Percentiles rank a stretch among this genome's conserved stretches.
Evolutionary conservation across 2,113 vertebrate genomes (phyloP).

Genomic region (Hydrolagus affinis): DNA sequence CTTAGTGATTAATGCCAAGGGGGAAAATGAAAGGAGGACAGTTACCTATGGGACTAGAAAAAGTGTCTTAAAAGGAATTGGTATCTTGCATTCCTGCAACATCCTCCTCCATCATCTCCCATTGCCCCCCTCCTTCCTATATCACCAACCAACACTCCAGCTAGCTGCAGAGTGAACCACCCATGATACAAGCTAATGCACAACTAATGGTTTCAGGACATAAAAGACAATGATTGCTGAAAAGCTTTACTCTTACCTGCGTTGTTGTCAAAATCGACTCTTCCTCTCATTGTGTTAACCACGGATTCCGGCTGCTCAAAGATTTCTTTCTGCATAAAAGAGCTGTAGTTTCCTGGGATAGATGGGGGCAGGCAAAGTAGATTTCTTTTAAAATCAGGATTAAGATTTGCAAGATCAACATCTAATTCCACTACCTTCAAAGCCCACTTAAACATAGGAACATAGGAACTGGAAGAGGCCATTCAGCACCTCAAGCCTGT

Average conservation of each 20-base stretch:
- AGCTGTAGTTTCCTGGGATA: slow-evolving; percentile 30
- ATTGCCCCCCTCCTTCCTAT: neutral
- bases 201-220: neutral
- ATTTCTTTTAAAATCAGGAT: neutral
- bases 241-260: neutral
- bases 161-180: neutral
- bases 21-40: no score
- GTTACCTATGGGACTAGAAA: no score
- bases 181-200: no score
- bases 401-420: neutral
- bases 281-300: slow-evolving; percentile 34
- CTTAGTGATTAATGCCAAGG: no score
- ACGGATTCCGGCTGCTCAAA: slow-evolving; percentile 34
- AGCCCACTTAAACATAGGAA: neutral
- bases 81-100: no score
- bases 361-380: slow-evolving; percentile 9
- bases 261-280: slow-evolving; percentile 33
- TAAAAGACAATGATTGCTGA: neutral
- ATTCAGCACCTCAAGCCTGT: no score
- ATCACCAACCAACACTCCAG: neutral
- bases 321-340: slow-evolving; percentile 36
- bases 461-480: no score
- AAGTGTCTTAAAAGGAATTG: neutral
- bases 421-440: neutral
- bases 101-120: neutral